A percentile compares a stretch with the other conserved stretches of the same genome.
phyloP scores from a whole-genome alignment of 1,140 invertebrate genomes.

The Muscidifurax raptorellus region DNA sequence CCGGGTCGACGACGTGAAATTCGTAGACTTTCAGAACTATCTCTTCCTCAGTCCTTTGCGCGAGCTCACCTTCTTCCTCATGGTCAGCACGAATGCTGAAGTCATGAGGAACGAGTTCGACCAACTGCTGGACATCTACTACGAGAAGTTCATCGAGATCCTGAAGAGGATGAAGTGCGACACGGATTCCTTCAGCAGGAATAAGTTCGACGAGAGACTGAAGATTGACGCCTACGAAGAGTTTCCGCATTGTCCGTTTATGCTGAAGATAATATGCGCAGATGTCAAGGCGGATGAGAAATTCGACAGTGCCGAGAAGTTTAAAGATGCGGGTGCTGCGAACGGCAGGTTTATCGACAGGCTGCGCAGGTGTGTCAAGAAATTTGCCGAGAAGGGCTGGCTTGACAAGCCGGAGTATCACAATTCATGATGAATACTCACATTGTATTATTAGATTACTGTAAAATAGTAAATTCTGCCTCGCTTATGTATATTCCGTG shows the following conservation, averaged over 20 bases:
- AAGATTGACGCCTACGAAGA: conserved; percentile 56
- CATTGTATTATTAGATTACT: background rate
- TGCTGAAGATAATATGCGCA: conserved; percentile 66
- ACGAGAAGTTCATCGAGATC: conserved; percentile 72
- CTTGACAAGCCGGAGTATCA: conserved; percentile 21
- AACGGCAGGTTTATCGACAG: conserved; percentile 45
- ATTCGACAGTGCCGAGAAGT: conserved; percentile 20
- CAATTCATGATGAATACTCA: background rate
- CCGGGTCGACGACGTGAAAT: conserved; percentile 74
- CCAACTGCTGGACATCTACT: conserved; percentile 75
- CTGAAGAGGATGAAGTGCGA: conserved; percentile 63
- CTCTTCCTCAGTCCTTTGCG: conserved; percentile 75
- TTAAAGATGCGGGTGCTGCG: background rate
- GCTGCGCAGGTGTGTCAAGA: conserved; percentile 44
- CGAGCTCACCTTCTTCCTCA: conserved; percentile 78
- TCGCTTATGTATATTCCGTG: no score
- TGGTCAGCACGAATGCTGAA: conserved; percentile 73
- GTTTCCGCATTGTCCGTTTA: conserved; percentile 64
- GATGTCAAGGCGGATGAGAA: conserved; percentile 52
- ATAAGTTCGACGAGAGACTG: conserved; percentile 59
- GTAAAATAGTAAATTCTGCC: background rate
- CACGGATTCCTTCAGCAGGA: conserved; percentile 52
- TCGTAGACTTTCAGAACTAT: conserved; percentile 80
- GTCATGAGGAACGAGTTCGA: conserved; percentile 73
- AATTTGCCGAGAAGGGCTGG: conserved; percentile 49